Conservation (phyloP, 2,797 vertebrate genomes). For the Lithobates pipiens region DNA sequence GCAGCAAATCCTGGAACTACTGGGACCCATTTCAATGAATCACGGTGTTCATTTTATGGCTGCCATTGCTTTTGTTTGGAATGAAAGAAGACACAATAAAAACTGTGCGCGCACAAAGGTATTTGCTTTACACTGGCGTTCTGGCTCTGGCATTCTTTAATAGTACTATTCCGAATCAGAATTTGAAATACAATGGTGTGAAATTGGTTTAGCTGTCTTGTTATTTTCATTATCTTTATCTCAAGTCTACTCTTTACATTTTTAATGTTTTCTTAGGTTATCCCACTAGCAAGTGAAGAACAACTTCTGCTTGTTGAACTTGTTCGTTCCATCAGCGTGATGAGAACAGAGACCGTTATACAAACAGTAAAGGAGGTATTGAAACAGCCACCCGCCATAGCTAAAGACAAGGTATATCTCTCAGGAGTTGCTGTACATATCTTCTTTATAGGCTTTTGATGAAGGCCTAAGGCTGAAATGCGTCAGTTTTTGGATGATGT, state of each 20-base stretch:
- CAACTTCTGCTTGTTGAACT: conserved; percentile 95
- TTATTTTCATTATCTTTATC: not conserved
- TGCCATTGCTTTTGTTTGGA: conserved; percentile 98
- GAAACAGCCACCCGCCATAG: conserved; percentile 96
- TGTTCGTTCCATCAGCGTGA: conserved; percentile 96
- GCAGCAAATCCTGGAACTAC: conserved; percentile 94
- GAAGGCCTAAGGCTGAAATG: too few relatives aligned
- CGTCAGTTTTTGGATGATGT: too few relatives aligned
- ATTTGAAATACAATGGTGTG: not conserved
- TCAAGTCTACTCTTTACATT: not conserved
- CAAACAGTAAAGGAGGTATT: conserved; percentile 98
- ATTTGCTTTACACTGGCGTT: not conserved
- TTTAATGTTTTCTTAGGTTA: conserved; percentile 80
- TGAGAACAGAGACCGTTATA: conserved; percentile 96
- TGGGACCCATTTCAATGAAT: conserved; percentile 98
- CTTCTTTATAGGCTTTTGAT: not conserved
- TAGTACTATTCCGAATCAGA: not conserved
- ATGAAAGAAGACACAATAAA: conserved; percentile 91
- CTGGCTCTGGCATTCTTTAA: not conserved
- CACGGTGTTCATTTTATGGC: conserved; percentile 98
- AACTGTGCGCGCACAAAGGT: conserved; percentile 88
- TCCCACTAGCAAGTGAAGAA: conserved; percentile 91
- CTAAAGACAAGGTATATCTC: conserved; percentile 90
- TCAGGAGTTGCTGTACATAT: not conserved
- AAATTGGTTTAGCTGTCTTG: not conserved